These are phyloP conservation scores for Podarcis raffonei DNA, from an alignment of 2,113 vertebrate genomes.

Conservation along the genomic window DNA sequence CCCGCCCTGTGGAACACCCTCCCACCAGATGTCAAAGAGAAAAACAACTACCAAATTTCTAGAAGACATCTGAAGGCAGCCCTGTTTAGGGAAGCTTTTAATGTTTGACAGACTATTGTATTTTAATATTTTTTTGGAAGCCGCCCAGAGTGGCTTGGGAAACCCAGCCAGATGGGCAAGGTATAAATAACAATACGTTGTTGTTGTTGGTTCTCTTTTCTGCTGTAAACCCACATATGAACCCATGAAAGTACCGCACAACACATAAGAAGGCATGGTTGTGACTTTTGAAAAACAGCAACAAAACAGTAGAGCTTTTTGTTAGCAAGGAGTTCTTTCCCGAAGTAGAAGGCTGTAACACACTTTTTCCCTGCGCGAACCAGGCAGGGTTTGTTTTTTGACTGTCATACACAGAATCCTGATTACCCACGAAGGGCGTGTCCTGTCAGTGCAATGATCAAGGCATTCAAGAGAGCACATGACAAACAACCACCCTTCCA, in stretches of 20 bases:
- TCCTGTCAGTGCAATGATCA: conserved; percentile 1
- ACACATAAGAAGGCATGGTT: background rate
- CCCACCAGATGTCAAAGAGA: too few species aligned
- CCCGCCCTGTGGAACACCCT: too few species aligned
- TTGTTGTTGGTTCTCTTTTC: background rate
- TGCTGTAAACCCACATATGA: background rate
- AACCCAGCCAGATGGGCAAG: too few species aligned
- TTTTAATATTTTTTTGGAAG: too few species aligned
- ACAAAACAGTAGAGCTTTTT: background rate
- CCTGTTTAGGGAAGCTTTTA: too few species aligned
- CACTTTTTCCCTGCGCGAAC: background rate
- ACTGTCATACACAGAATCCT: background rate
- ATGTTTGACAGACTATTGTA: too few species aligned
- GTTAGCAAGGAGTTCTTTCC: background rate
- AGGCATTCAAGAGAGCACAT: background rate
- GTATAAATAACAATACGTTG: too few species aligned
- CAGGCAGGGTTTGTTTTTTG: background rate
- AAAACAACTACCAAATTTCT: too few species aligned
- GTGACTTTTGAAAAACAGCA: background rate
- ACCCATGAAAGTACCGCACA: background rate
- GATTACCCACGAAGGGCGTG: background rate
- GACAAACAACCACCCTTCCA: background rate
- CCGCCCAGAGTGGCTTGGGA: too few species aligned
- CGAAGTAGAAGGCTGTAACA: background rate
- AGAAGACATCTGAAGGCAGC: too few species aligned